These are phyloP conservation scores for Brenthis ino DNA, from an alignment of 2,888 invertebrate genomes.

Conservation along the genomic window DNA sequence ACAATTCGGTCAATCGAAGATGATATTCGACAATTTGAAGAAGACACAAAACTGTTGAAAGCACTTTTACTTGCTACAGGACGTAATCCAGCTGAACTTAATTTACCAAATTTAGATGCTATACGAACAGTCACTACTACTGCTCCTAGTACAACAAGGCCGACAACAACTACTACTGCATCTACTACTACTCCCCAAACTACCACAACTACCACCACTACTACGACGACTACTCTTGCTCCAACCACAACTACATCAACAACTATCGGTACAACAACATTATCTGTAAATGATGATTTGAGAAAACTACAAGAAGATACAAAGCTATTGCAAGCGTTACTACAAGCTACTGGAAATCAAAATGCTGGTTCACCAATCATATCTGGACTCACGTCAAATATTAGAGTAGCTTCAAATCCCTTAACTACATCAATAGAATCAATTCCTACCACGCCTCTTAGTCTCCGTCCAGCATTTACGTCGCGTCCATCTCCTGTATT, in stretches of 20 bases:
- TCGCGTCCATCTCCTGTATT: constrained; percentile 55
- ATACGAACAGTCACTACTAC: constrained; percentile 41
- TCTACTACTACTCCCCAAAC: constrained; percentile 35
- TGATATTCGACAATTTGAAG: constrained; percentile 73
- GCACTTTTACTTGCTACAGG: constrained; percentile 73
- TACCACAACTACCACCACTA: constrained; percentile 45
- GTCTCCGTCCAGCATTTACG: constrained; percentile 64
- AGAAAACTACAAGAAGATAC: constrained; percentile 71
- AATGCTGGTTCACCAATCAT: constrained; percentile 61
- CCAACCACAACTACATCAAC: constrained; percentile 37
- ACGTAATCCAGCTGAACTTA: constrained; percentile 66
- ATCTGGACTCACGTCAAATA: constrained; percentile 71
- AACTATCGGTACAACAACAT: constrained; percentile 48
- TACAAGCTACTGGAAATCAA: constrained; percentile 66
- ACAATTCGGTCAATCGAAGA: constrained; percentile 70
- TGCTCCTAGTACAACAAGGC: constrained; percentile 44
- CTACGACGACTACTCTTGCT: constrained; percentile 43
- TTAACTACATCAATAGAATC: constrained; percentile 64
- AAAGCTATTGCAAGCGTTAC: constrained; percentile 69
- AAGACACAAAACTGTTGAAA: constrained; percentile 73
- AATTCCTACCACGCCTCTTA: constrained; percentile 67
- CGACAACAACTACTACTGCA: constrained; percentile 43
- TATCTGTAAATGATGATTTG: constrained; percentile 60
- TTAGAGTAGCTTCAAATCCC: constrained; percentile 70
- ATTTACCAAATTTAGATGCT: constrained; percentile 63